A percentile compares a stretch with the other conserved stretches of the same genome.
Conservation (phyloP, 2,888 invertebrate species). For the Hydrotaea diabolus region DNA sequence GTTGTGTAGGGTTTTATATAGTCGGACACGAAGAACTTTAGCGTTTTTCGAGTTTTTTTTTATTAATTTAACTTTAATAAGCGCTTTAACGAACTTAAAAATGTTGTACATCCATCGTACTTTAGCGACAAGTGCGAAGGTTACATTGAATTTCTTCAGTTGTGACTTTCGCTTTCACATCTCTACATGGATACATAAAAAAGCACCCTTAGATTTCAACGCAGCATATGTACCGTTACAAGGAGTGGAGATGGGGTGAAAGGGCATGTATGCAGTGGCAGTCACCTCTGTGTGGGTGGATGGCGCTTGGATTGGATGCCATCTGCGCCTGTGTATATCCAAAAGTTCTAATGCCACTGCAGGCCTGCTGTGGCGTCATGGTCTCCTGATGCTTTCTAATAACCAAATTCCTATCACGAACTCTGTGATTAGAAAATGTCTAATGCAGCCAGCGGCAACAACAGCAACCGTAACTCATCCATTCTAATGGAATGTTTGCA, state of each 20-base stretch:
- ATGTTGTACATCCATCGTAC: no score
- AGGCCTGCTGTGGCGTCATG: conserved; percentile 65
- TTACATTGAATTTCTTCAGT: no score
- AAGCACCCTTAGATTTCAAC: conserved; percentile 48
- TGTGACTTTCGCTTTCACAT: background rate
- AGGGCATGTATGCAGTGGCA: background rate
- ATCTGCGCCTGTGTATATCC: conserved; percentile 25
- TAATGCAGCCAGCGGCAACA: conserved; percentile 68
- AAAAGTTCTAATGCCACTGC: conserved; percentile 75
- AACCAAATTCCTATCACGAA: conserved; percentile 78
- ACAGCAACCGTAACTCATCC: background rate
- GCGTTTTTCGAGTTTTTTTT: no score
- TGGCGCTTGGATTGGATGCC: conserved; percentile 32
- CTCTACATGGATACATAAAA: background rate
- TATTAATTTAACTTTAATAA: no score
- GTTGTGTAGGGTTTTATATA: no score
- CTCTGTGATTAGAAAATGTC: conserved; percentile 75
- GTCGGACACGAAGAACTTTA: no score
- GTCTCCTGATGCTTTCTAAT: conserved; percentile 78
- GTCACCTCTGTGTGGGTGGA: conserved; percentile 40
- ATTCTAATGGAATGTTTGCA: conserved; percentile 6
- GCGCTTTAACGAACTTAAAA: no score
- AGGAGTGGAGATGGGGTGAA: background rate
- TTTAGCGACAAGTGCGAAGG: no score
- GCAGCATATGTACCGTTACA: background rate